A percentile compares a stretch with the other conserved stretches of the same genome.
Conservation (phyloP, 2,113 vertebrate genomes). For the Strigops habroptila region DNA sequence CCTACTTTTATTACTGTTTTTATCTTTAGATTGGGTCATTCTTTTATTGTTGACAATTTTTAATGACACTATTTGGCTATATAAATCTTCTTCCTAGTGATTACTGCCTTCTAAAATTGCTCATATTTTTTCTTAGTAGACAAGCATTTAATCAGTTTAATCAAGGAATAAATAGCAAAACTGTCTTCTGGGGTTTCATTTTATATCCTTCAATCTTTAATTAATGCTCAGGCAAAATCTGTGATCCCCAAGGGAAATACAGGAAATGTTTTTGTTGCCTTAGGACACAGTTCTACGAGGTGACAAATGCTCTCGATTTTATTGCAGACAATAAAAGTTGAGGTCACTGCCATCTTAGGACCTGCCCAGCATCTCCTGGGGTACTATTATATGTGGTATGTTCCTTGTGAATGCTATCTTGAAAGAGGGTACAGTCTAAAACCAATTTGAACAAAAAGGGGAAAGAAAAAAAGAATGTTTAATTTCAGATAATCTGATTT, state of each 20-base stretch:
- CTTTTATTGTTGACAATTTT: background rate
- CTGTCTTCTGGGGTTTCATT: constrained; percentile 8
- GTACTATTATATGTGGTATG: rapidly evolving
- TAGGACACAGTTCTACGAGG: background rate
- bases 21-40: background rate
- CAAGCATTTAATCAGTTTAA: constrained; percentile 31
- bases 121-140: constrained; percentile 12
- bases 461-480: background rate
- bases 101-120: background rate
- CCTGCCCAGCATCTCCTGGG: background rate
- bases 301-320: background rate
- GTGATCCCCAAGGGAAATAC: background rate
- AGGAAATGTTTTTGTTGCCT: background rate
- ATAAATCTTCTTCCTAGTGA: background rate
- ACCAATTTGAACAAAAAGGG: background rate
- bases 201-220: constrained; percentile 33
- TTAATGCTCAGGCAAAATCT: constrained; percentile 26
- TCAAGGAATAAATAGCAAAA: constrained; percentile 23
- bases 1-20: background rate
- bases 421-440: background rate
- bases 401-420: background rate
- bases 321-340: background rate
- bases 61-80: background rate
- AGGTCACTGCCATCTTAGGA: background rate
- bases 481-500: background rate